Evolutionary conservation across 2,888 invertebrate genomes (phyloP).

Genomic region (Prosopocoilus inquinatus): DNA sequence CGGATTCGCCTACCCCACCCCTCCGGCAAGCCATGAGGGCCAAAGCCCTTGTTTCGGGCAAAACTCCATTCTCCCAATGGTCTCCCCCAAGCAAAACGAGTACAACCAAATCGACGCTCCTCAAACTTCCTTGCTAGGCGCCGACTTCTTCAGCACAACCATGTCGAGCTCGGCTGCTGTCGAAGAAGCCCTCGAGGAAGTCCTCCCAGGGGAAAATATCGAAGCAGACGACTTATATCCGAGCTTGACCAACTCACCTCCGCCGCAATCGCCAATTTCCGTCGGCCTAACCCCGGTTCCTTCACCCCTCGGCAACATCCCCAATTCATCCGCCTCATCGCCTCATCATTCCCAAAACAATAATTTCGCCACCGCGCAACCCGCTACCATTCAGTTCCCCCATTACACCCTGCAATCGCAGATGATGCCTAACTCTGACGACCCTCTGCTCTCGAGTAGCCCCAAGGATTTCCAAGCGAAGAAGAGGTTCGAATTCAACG

Average conservation of each 20-base stretch:
- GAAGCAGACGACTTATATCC: slow-evolving; percentile 54
- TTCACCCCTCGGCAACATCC: slow-evolving; percentile 50
- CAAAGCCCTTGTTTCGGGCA: slow-evolving; percentile 60
- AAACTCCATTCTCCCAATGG: slow-evolving; percentile 47
- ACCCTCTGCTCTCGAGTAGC: slow-evolving; percentile 78
- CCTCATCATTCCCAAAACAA: slow-evolving; percentile 47
- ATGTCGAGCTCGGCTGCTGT: slow-evolving; percentile 87
- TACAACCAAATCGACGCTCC: slow-evolving; percentile 56
- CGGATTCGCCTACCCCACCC: slow-evolving; percentile 80
- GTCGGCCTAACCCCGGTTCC: slow-evolving; percentile 57
- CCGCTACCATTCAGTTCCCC: slow-evolving; percentile 46
- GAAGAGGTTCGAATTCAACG: slow-evolving; percentile 57
- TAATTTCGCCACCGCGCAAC: slow-evolving; percentile 46
- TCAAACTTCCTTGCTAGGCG: slow-evolving; percentile 77
- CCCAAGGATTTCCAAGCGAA: slow-evolving; percentile 72
- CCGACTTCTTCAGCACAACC: slow-evolving; percentile 79
- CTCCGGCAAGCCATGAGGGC: slow-evolving; percentile 84
- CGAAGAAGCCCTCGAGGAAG: slow-evolving; percentile 82
- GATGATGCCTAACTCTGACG: slow-evolving; percentile 87
- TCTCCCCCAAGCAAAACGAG: slow-evolving; percentile 49
- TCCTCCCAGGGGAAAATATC: slow-evolving; percentile 74
- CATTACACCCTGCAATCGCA: slow-evolving; percentile 67
- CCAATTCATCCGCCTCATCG: slow-evolving; percentile 40
- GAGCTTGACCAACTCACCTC: slow-evolving; percentile 55
- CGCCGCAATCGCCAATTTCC: slow-evolving; percentile 60